phyloP scores from a whole-genome alignment of 2,797 vertebrate genomes.

The Halcyon leucocephala region DNA sequence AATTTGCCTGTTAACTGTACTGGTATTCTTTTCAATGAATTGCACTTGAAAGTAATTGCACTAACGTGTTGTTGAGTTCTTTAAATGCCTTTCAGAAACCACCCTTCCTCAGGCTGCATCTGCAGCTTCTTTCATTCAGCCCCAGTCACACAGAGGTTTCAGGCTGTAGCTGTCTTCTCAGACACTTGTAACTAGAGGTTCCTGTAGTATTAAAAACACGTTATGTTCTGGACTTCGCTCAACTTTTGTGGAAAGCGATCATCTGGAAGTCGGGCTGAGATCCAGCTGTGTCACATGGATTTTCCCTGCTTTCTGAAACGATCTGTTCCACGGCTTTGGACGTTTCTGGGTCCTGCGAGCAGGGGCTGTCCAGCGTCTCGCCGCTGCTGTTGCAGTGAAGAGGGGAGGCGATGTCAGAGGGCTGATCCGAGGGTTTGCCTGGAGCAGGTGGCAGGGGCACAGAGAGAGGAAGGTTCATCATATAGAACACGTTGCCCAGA shows the following conservation, averaged over 20 bases:
- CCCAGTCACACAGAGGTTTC: not conserved
- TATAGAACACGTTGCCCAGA: constrained; percentile 87
- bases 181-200: not conserved
- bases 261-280: constrained; percentile 64
- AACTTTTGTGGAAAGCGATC: constrained; percentile 63
- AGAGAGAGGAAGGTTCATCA: constrained; percentile 87
- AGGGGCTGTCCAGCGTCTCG: constrained; percentile 82
- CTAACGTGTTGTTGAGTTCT: not conserved
- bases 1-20: not conserved
- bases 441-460: constrained; percentile 76
- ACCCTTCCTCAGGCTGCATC: not conserved
- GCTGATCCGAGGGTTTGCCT: constrained; percentile 83
- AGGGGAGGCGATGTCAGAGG: constrained; percentile 83
- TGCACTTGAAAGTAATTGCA: constrained; percentile 56
- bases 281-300: constrained; percentile 55
- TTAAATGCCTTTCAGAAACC: not conserved
- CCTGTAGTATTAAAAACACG: not conserved
- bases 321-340: constrained; percentile 75
- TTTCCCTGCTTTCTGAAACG: constrained; percentile 62
- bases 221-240: not conserved
- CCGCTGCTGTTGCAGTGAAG: constrained; percentile 84
- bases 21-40: constrained; percentile 14
- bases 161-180: not conserved
- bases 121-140: not conserved
- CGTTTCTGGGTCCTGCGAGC: constrained; percentile 80